These are phyloP conservation scores for Sprattus sprattus DNA, from an alignment of 2,113 vertebrate genomes.

Conservation along the genomic window DNA sequence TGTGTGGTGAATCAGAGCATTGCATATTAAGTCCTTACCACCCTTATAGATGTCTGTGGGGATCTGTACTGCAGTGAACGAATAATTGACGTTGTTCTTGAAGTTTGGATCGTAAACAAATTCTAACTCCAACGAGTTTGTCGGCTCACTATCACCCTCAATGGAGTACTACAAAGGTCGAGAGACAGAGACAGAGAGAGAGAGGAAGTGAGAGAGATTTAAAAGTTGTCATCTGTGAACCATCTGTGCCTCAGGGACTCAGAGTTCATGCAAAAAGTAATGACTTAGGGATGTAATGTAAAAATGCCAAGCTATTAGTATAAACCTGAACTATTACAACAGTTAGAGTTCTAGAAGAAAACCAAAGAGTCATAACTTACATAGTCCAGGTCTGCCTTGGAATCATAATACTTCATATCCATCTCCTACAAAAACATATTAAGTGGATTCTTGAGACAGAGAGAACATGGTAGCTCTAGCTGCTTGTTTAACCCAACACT, in stretches of 20 bases:
- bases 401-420: slow-evolving; percentile 93
- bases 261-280: not conserved
- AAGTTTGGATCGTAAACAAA: slow-evolving; percentile 94
- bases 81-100: slow-evolving; percentile 97
- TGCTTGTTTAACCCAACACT: not conserved
- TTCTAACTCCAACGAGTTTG: slow-evolving; percentile 89
- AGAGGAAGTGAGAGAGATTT: not conserved
- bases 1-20: not conserved
- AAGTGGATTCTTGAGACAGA: not conserved
- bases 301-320: not conserved
- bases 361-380: slow-evolving; percentile 71
- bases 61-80: slow-evolving; percentile 94
- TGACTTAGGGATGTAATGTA: not conserved
- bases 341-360: not conserved
- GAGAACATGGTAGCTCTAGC: not conserved
- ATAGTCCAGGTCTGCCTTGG: slow-evolving; percentile 92
- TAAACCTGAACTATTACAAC: not conserved
- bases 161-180: slow-evolving; percentile 58
- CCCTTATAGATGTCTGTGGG: slow-evolving; percentile 99
- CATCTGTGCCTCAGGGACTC: not conserved
- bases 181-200: not conserved
- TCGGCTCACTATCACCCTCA: slow-evolving; percentile 82
- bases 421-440: slow-evolving; percentile 74
- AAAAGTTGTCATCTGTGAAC: not conserved
- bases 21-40: slow-evolving; percentile 75